A percentile compares a stretch with the other conserved stretches of the same genome.
phyloP scores from a whole-genome alignment of 1,140 invertebrate species.

The Melitaea cinxia region DNA sequence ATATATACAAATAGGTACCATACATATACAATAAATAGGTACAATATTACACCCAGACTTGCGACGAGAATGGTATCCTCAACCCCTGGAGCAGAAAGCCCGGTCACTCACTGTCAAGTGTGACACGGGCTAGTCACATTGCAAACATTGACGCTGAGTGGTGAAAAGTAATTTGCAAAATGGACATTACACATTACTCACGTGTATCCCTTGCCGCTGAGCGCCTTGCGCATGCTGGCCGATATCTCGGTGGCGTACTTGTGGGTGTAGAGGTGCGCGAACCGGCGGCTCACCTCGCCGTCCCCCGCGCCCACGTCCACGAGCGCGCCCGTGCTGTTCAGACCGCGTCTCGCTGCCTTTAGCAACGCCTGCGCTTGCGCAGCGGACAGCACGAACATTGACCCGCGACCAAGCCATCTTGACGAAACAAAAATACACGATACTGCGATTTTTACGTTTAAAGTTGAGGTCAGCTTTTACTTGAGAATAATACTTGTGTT shows the following conservation, averaged over 20 bases:
- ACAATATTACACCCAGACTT: no score
- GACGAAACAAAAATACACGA: neutral
- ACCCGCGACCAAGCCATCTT: slow-evolving; percentile 92
- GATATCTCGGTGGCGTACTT: slow-evolving; percentile 95
- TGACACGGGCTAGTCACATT: no score
- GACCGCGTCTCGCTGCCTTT: slow-evolving; percentile 32
- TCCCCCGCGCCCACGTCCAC: slow-evolving; percentile 96
- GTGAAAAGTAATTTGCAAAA: no score
- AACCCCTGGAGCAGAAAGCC: no score
- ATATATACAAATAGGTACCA: no score
- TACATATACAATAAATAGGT: no score
- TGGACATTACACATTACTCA: slow-evolving; percentile 81
- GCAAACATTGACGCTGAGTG: no score
- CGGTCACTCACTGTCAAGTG: no score
- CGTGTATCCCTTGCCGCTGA: slow-evolving; percentile 88
- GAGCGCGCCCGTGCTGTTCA: slow-evolving; percentile 81
- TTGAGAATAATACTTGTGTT: no score
- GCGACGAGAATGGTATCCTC: no score
- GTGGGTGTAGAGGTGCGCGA: slow-evolving; percentile 85
- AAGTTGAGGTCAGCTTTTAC: no score
- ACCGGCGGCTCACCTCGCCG: slow-evolving; percentile 91
- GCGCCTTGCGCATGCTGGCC: slow-evolving; percentile 88
- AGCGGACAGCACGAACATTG: slow-evolving; percentile 95
- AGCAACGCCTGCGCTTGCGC: slow-evolving; percentile 88
- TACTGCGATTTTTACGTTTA: no score